Base-by-base conservation (phyloP, 1,140 invertebrate genomes). In the Drosophila miranda region DNA sequence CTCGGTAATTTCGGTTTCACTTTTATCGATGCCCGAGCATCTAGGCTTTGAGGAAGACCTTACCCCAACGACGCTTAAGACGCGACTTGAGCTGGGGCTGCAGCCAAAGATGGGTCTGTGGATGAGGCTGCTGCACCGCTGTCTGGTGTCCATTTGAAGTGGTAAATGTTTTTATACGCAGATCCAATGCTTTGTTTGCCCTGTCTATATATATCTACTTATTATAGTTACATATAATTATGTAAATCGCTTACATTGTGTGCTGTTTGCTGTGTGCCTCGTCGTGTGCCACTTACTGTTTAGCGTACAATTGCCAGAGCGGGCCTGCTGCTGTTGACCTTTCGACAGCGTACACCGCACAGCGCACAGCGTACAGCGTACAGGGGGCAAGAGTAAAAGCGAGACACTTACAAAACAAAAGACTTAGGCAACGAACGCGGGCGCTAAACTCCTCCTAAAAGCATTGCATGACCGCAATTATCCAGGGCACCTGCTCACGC, bases 401-500 rank as follows among this genome's bases (percentile, higher is more conserved):
- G 63, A 70, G 60, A 48, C 51, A 56, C 58, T 78, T 60, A 50
- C 50, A 62, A 78, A 72, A 89, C 84, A 84, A 89, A 89, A 89
- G 84, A 89, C 86, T 89, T 89, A 75, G 74, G 84, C 79, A 84
- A 84, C 84, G 68, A 89, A 89, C 84, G 70, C 76, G 77, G 34
- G 59, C 44, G 50, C 68, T 64, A 80, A 82, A 69, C 69, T 67
- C 73, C 59, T 44, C 58, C 56, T 61, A 51, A 67, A 68, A 54
- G 38, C 72, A 43, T 68, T 79, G 79, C 80, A 63, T 75, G 71
- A 53, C 53, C 51, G 44, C 50, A 67, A 79, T 63, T 78, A 75
- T 64, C 57, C 68, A 51, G 46, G 74, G 72, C 59, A 81, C 61
- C 66, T 62, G 64, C 68, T 56, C 53, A 63, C 49, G 50, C 56